A percentile compares a stretch with the other conserved stretches of the same genome.
phyloP scores from a whole-genome alignment of 2,888 invertebrate species.

The Anthophora plumipes region DNA sequence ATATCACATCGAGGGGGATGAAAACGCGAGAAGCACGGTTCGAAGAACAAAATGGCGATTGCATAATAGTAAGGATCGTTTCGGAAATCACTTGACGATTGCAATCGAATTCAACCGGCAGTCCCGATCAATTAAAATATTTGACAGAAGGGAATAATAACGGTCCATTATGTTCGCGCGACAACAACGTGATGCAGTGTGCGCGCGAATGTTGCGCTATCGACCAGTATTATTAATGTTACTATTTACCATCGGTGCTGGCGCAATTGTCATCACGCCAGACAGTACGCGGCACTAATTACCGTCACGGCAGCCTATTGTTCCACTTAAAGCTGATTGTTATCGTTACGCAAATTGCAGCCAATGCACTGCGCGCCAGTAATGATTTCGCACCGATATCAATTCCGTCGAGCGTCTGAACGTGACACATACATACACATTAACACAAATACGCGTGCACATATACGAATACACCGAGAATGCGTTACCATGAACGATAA shows the following conservation, averaged over 20 bases:
- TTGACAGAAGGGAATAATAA: constrained; percentile 62
- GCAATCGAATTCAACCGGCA: constrained; percentile 37
- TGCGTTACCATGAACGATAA: constrained; percentile 40
- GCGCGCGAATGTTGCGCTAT: constrained; percentile 47
- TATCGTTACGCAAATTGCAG: constrained; percentile 75
- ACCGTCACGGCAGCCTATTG: constrained; percentile 74
- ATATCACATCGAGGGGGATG: constrained; percentile 15
- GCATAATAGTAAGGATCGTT: constrained; percentile 44
- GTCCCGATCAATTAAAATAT: constrained; percentile 60
- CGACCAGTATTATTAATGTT: constrained; percentile 70
- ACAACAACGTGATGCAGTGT: constrained; percentile 17
- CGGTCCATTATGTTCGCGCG: constrained; percentile 55
- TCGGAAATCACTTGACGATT: constrained; percentile 54
- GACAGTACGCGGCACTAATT: constrained; percentile 74
- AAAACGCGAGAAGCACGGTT: constrained; percentile 27
- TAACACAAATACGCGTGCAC: constrained; percentile 15
- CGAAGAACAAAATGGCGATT: constrained; percentile 47
- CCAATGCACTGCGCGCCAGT: constrained; percentile 69
- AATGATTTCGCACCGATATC: constrained; percentile 75
- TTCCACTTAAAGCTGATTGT: constrained; percentile 74
- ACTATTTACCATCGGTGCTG: constrained; percentile 70
- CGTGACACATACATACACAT: not conserved
- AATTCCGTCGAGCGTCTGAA: constrained; percentile 53
- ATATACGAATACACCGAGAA: no score
- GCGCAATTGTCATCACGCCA: constrained; percentile 74